Conservation (phyloP, 2,113 vertebrate genomes). For the Agapornis roseicollis region DNA sequence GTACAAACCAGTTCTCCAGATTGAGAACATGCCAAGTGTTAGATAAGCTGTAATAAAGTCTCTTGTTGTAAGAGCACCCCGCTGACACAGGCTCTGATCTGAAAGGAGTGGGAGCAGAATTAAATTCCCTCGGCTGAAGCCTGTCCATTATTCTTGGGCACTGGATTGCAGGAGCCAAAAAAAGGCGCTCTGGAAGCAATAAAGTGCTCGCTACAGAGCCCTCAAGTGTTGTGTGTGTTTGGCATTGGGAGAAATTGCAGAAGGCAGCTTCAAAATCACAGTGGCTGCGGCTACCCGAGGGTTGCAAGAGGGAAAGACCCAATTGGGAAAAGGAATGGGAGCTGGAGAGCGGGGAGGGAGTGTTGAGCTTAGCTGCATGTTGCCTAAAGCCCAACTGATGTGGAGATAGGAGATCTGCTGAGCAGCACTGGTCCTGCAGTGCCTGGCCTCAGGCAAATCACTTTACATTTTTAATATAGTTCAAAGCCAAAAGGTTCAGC, state of each 20-base stretch:
- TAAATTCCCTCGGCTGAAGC: slow-evolving; percentile 51
- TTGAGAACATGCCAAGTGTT: slow-evolving; percentile 70
- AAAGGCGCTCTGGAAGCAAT: background rate
- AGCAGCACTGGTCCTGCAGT: background rate
- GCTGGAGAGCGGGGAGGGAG: background rate
- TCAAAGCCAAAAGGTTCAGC: slow-evolving; percentile 6
- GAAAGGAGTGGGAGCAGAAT: slow-evolving; percentile 53
- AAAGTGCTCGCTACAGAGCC: background rate
- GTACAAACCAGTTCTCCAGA: slow-evolving; percentile 65
- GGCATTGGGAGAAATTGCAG: background rate
- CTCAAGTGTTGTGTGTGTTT: background rate
- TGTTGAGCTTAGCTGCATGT: rapidly evolving
- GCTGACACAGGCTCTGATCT: slow-evolving; percentile 64
- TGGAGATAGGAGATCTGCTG: background rate
- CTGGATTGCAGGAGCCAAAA: slow-evolving; percentile 15
- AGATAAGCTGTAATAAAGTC: slow-evolving; percentile 72
- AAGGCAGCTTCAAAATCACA: background rate
- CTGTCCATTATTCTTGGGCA: slow-evolving; percentile 44
- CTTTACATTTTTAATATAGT: slow-evolving; percentile 1
- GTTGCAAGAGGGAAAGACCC: background rate
- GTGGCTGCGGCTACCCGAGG: background rate
- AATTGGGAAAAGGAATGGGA: background rate
- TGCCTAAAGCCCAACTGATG: background rate
- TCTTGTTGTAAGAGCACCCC: slow-evolving; percentile 61
- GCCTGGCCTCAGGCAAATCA: background rate